Base-by-base conservation (phyloP, 2,888 invertebrate genomes). In the Orthonychiurus folsomi region DNA sequence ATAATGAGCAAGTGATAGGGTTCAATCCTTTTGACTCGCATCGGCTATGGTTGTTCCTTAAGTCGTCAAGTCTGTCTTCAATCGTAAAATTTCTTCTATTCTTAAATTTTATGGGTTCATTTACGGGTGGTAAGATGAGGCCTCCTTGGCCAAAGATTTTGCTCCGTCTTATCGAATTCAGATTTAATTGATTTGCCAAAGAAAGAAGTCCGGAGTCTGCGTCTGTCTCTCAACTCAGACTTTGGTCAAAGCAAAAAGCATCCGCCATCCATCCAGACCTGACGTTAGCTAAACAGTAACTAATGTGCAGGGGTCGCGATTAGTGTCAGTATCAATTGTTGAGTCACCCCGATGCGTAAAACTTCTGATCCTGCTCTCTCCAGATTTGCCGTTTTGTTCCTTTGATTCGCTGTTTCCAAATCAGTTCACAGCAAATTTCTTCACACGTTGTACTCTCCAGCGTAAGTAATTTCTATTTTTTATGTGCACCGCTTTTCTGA, bases 341-440 rank as follows among this genome's bases (percentile, higher is more conserved):
- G 37, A 37, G 15, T 37, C 37, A 37, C 15, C n/a, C n/a, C 37
- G 37, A 15, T 37, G 37, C 37, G 37, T 37, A 37, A 37, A 9
- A 37, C 37, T 5, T 9, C 37, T 37, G 15, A 37, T 9, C 15
- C 37, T 37, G 9, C 37, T 37, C 37, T 37, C 37, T 37, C 37
- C 37, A 37, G 37, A 5, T 52, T n/a, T 20, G 52, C n/a, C n/a
- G 52, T 52, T 52, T n/a, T n/a, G 3, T 52, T 52, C 5, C 52
- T 21, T 52, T 52, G n/a, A 52, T 47, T 47, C 18, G 48, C 48
- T 47, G n/a, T n/a, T n/a, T n/a, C n/a, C n/a, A n/a, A n/a, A n/a
- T n/a, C n/a, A n/a, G n/a, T n/a, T n/a, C n/a, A n/a, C n/a, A n/a
- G n/a, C n/a, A n/a, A n/a, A n/a, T n/a, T n/a, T n/a, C n/a, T n/a